These are phyloP conservation scores for Abrostola tripartita DNA, from an alignment of 2,888 invertebrate species.

Conservation along the genomic window DNA sequence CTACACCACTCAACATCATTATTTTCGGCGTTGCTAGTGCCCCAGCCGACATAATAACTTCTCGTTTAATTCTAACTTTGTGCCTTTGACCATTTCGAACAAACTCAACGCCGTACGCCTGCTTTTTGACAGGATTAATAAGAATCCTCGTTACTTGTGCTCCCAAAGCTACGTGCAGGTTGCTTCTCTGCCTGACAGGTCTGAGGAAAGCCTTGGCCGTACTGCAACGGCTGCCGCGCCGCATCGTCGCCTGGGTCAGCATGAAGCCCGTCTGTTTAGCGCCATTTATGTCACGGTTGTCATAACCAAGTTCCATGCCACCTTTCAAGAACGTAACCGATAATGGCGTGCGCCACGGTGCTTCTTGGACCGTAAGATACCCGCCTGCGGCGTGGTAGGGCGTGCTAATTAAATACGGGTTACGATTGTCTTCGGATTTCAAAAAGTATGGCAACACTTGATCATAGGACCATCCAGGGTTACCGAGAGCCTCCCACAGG, in stretches of 20 bases:
- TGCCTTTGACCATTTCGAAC: conserved; percentile 90
- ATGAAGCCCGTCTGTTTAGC: conserved; percentile 95
- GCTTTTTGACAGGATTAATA: conserved; percentile 90
- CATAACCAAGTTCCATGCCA: conserved; percentile 94
- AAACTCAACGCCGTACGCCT: conserved; percentile 93
- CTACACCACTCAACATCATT: conserved; percentile 96
- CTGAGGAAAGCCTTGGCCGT: conserved; percentile 96
- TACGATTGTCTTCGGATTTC: conserved; percentile 96
- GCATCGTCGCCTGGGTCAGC: conserved; percentile 94
- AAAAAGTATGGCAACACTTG: conserved; percentile 94
- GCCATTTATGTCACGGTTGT: conserved; percentile 94
- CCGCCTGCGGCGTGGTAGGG: conserved; percentile 94
- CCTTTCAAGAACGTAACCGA: conserved; percentile 95
- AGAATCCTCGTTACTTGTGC: conserved; percentile 92
- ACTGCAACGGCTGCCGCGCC: conserved; percentile 95
- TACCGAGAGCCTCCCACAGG: conserved; percentile 94
- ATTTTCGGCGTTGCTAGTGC: conserved; percentile 96
- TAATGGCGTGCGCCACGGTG: conserved; percentile 94
- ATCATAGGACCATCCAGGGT: conserved; percentile 95
- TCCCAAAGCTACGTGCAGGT: conserved; percentile 93
- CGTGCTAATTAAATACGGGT: conserved; percentile 93
- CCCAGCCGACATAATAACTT: conserved; percentile 95
- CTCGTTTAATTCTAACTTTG: conserved; percentile 92
- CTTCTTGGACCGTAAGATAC: conserved; percentile 94
- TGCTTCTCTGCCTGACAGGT: conserved; percentile 92